Conservation (phyloP, 2,888 invertebrate species). For the Chrysina gloriosa region DNA sequence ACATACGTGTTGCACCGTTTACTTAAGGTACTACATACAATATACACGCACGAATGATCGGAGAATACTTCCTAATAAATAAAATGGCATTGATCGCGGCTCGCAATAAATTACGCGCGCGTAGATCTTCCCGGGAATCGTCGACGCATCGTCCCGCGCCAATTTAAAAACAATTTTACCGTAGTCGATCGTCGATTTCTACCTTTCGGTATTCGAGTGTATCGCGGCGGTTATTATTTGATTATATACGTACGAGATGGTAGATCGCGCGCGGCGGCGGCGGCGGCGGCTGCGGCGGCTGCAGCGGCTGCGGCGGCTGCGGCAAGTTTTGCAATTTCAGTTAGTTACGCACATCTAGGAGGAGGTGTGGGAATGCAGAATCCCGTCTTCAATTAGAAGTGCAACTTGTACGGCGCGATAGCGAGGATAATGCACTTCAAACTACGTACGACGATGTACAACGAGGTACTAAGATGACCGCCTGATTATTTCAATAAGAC, state of each 20-base stretch:
- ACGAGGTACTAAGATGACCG: not conserved
- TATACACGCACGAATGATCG: not conserved
- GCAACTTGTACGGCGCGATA: slow-evolving; percentile 43
- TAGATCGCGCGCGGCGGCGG: not conserved
- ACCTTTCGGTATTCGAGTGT: not conserved
- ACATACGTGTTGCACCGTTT: too few species aligned
- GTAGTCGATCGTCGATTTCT: not conserved
- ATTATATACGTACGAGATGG: not conserved
- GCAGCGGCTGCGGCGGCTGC: slow-evolving; percentile 1
- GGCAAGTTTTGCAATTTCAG: slow-evolving; percentile 8
- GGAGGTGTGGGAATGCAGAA: slow-evolving; percentile 49
- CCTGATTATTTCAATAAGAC: not conserved
- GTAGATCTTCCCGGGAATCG: not conserved
- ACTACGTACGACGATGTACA: slow-evolving; percentile 38
- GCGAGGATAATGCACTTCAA: slow-evolving; percentile 49
- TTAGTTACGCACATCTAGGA: slow-evolving; percentile 34
- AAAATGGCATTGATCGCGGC: slow-evolving; percentile 5
- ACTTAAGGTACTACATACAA: not conserved
- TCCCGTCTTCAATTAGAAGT: slow-evolving; percentile 42
- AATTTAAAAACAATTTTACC: slow-evolving; percentile 24
- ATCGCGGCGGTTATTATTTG: slow-evolving; percentile 17
- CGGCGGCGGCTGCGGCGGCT: not conserved
- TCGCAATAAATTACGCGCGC: not conserved
- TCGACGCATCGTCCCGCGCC: not conserved
- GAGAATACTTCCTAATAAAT: slow-evolving; percentile 3